phyloP scores from a whole-genome alignment of 2,888 invertebrate species.

The Oxyteleia sp. region DNA sequence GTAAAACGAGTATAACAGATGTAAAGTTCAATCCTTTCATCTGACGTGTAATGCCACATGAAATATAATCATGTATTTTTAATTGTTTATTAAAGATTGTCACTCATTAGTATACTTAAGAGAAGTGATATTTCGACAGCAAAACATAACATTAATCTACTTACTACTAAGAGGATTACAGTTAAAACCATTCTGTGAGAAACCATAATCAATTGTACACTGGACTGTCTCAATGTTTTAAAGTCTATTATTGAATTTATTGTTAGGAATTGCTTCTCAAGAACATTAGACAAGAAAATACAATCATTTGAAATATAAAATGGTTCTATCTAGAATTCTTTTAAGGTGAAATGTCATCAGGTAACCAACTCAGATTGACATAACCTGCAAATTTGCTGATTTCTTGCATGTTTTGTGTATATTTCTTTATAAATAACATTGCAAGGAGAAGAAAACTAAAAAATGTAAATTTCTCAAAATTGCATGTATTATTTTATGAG shows the following conservation, averaged over 20 bases:
- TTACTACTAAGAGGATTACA: slow-evolving; percentile 53
- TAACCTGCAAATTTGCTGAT: too few species aligned
- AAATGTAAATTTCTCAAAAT: too few species aligned
- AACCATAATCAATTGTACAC: slow-evolving; percentile 47
- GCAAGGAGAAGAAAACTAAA: too few species aligned
- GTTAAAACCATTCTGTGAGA: slow-evolving; percentile 48
- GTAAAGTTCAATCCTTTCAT: neutral
- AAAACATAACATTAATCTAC: slow-evolving; percentile 50
- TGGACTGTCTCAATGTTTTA: slow-evolving; percentile 33
- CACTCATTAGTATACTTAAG: slow-evolving; percentile 13
- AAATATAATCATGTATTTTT: neutral
- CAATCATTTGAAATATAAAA: too few species aligned
- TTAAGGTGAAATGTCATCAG: too few species aligned
- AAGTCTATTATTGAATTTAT: slow-evolving; percentile 26
- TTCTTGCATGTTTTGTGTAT: too few species aligned
- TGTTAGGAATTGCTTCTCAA: slow-evolving; percentile 5
- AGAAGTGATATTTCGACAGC: slow-evolving; percentile 14
- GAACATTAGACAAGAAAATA: neutral
- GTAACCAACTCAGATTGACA: too few species aligned
- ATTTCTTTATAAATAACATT: too few species aligned
- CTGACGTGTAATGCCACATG: neutral
- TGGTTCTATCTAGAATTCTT: too few species aligned
- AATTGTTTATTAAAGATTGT: slow-evolving; percentile 16
- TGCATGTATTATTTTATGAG: too few species aligned
- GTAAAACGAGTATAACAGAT: neutral